Evolutionary conservation across 2,113 vertebrate species (phyloP).

Genomic region (Octodon degus): DNA sequence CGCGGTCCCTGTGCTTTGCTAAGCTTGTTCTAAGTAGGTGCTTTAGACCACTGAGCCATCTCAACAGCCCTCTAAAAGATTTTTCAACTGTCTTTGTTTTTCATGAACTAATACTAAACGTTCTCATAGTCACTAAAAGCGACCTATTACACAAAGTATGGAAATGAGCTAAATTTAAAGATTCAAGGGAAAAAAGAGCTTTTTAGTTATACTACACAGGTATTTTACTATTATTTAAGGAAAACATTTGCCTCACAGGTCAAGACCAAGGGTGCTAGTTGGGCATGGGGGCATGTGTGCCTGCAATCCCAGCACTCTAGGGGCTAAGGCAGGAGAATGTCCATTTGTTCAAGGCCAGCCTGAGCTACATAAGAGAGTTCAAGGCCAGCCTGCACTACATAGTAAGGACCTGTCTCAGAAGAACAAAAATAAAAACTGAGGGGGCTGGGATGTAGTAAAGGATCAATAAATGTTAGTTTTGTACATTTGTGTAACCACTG

Average conservation of each 20-base stretch:
- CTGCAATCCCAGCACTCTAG: not conserved
- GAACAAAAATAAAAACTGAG: not conserved
- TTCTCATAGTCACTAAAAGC: not conserved
- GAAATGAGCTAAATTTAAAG: not conserved
- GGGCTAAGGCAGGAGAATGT: not conserved
- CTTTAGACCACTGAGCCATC: too few relatives aligned
- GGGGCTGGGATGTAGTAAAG: not conserved
- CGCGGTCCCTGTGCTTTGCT: too few relatives aligned
- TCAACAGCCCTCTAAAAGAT: too few relatives aligned
- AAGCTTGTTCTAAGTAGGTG: too few relatives aligned
- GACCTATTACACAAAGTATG: not conserved
- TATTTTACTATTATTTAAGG: not conserved
- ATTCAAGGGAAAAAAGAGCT: not conserved
- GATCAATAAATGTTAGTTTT: not conserved
- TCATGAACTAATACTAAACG: not conserved
- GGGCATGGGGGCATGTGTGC: too few relatives aligned
- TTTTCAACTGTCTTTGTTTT: not conserved
- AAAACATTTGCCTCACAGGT: conserved; percentile 8
- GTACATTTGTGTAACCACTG: not conserved
- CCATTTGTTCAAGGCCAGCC: not conserved
- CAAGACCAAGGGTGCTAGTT: not conserved
- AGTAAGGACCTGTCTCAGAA: not conserved
- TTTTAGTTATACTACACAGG: not conserved
- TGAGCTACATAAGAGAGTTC: not conserved
- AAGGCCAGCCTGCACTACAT: not conserved